Evolutionary conservation across 2,797 vertebrate species (phyloP).

Genomic region (Anableps anableps): DNA sequence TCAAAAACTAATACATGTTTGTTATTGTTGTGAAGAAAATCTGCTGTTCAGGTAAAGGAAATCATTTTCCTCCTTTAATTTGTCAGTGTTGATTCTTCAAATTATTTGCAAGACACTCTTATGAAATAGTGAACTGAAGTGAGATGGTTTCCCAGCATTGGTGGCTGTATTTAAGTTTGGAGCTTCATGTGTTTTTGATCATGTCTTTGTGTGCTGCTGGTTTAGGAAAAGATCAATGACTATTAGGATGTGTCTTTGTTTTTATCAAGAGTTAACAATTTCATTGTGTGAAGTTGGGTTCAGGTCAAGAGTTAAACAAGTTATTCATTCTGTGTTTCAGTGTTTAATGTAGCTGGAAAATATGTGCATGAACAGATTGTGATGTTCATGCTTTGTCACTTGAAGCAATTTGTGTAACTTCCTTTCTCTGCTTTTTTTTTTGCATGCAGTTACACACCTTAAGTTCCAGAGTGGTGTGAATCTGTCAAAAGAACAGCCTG

Average conservation of each 20-base stretch:
- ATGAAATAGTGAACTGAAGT: neutral
- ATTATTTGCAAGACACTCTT: slow-evolving; percentile 11
- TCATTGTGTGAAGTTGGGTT: neutral
- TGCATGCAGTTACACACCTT: slow-evolving; percentile 23
- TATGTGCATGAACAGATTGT: neutral
- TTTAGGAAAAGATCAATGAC: slow-evolving; percentile 27
- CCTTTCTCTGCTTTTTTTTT: slow-evolving; percentile 15
- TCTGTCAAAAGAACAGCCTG: slow-evolving; percentile 22
- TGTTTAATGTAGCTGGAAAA: neutral
- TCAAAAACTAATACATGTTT: neutral
- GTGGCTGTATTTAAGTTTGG: slow-evolving; percentile 31
- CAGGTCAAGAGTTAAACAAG: neutral
- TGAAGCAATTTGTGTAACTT: slow-evolving; percentile 32
- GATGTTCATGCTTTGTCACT: slow-evolving; percentile 12
- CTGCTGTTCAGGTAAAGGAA: slow-evolving; percentile 22
- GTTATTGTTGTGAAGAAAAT: neutral
- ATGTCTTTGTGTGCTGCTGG: slow-evolving; percentile 24
- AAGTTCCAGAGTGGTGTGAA: slow-evolving; percentile 24
- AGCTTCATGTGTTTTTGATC: slow-evolving; percentile 60
- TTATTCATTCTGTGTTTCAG: neutral
- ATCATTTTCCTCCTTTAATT: neutral
- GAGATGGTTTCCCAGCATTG: slow-evolving; percentile 10
- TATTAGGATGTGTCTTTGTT: neutral
- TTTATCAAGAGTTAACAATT: neutral
- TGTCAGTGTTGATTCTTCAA: slow-evolving; percentile 15